Percentiles rank a stretch among this genome's conserved stretches.
Evolutionary conservation across 1,140 invertebrate species (phyloP).

Genomic region (Diplogasteroides magnus): DNA sequence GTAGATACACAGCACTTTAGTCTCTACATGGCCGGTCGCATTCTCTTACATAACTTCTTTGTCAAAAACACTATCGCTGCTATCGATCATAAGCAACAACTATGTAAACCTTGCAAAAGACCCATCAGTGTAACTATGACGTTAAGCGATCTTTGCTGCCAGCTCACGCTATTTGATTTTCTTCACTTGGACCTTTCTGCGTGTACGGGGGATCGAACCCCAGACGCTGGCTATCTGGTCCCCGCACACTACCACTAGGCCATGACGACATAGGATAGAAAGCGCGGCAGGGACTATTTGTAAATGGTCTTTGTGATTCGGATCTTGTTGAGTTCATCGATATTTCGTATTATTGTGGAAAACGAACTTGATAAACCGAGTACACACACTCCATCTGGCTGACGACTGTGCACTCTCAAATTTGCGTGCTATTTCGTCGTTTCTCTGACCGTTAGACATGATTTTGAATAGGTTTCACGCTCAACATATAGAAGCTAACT

Average conservation of each 20-base stretch:
- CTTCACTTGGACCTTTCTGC: conserved; percentile 26
- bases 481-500: too few relatives aligned
- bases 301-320: too few relatives aligned
- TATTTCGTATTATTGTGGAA: too few relatives aligned
- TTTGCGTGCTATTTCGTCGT: too few relatives aligned
- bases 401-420: too few relatives aligned
- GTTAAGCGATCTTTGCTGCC: conserved; percentile 25
- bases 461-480: too few relatives aligned
- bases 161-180: conserved; percentile 23
- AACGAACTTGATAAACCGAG: too few relatives aligned
- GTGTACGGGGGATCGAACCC: background rate
- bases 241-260: conserved; percentile 68
- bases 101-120: conserved; percentile 3
- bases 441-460: too few relatives aligned
- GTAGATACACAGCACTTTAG: conserved; percentile 98
- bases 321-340: conserved; percentile 96
- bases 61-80: background rate
- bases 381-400: too few relatives aligned
- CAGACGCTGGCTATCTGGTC: background rate
- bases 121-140: conserved; percentile 31
- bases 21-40: conserved; percentile 64
- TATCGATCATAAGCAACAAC: background rate
- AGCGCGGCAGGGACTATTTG: too few relatives aligned
- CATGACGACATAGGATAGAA: too few relatives aligned
- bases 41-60: conserved; percentile 20